Percentiles rank a stretch among this genome's conserved stretches.
phyloP scores from a whole-genome alignment of 2,797 vertebrate genomes.

The Bufotes viridis region DNA sequence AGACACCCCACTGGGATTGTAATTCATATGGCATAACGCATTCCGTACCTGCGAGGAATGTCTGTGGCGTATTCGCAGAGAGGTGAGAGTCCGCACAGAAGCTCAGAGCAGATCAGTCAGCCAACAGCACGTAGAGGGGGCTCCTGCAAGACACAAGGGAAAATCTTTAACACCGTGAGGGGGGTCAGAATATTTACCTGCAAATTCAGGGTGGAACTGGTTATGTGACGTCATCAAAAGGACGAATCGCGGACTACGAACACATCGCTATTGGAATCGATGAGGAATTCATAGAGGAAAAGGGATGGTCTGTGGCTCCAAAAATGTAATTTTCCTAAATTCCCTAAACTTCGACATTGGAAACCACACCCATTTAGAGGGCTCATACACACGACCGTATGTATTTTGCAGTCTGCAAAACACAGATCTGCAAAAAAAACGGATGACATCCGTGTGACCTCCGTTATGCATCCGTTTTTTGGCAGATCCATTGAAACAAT shows the following conservation, averaged over 20 bases:
- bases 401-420: too few relatives aligned
- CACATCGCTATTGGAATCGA: neutral
- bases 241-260: neutral
- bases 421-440: too few relatives aligned
- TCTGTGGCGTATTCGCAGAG: constrained; percentile 49
- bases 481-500: too few relatives aligned
- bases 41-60: constrained; percentile 46
- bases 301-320: too few relatives aligned
- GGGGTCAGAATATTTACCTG: neutral
- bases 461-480: too few relatives aligned
- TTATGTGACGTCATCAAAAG: neutral
- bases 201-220: neutral
- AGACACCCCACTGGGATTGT: neutral
- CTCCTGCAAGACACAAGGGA: constrained; percentile 49
- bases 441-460: too few relatives aligned
- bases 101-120: constrained; percentile 36
- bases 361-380: too few relatives aligned
- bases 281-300: neutral
- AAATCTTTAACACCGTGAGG: neutral
- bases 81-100: constrained; percentile 21
- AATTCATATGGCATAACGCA: neutral
- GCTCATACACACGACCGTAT: too few relatives aligned
- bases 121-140: constrained; percentile 9
- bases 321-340: too few relatives aligned
- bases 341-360: too few relatives aligned